These are phyloP conservation scores for Dryas iulia DNA, from an alignment of 1,140 invertebrate genomes.

Conservation along the genomic window DNA sequence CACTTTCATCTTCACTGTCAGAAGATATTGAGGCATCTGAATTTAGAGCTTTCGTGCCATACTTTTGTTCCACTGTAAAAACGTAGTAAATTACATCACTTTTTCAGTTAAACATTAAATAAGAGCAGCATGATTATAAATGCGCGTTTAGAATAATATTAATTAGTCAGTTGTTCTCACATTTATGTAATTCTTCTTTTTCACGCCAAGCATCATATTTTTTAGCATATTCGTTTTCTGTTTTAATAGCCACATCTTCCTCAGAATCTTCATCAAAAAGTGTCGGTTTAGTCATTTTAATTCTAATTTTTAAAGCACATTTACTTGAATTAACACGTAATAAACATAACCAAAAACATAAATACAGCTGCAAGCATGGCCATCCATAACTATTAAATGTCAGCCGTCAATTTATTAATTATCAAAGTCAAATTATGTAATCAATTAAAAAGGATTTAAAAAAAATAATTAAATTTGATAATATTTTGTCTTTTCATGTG, in stretches of 20 bases:
- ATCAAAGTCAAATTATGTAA: no score
- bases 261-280: constrained; percentile 70
- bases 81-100: not conserved
- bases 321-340: not conserved
- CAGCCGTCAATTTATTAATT: no score
- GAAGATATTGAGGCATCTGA: constrained; percentile 45
- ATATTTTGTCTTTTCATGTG: no score
- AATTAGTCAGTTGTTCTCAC: constrained; percentile 78
- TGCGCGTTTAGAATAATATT: not conserved
- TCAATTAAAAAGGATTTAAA: no score
- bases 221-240: constrained; percentile 90
- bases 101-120: no score
- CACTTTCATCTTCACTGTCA: constrained; percentile 71
- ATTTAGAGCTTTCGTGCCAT: constrained; percentile 54
- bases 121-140: no score
- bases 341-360: constrained; percentile 26
- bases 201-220: constrained; percentile 90
- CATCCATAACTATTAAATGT: not conserved
- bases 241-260: constrained; percentile 81
- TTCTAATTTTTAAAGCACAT: not conserved
- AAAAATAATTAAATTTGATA: no score
- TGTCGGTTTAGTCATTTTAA: constrained; percentile 56
- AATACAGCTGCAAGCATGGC: constrained; percentile 17
- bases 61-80: constrained; percentile 71
- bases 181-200: constrained; percentile 92